Percentiles rank a stretch among this genome's conserved stretches.
These are phyloP conservation scores for Aricia artaxerxes DNA, from an alignment of 2,888 invertebrate species.

Conservation along the genomic window DNA sequence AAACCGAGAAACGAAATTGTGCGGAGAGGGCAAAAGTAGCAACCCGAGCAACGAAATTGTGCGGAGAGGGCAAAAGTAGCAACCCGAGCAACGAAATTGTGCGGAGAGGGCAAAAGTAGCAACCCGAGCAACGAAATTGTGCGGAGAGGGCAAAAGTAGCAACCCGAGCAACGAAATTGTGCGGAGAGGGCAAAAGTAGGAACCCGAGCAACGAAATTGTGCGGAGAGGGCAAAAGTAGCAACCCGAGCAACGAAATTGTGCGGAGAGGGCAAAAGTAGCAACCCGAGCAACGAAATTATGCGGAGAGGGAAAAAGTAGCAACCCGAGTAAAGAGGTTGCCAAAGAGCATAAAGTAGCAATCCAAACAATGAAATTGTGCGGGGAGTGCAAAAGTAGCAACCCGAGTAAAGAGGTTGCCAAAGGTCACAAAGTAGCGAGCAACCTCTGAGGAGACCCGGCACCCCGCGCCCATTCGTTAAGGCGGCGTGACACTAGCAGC, in stretches of 20 bases:
- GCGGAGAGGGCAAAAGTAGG: too few relatives aligned
- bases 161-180: too few relatives aligned
- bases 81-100: too few relatives aligned
- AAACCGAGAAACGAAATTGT: background rate
- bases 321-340: too few relatives aligned
- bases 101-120: background rate
- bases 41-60: too few relatives aligned
- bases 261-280: background rate
- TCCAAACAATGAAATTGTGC: too few relatives aligned
- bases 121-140: background rate
- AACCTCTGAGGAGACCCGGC: background rate
- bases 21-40: too few relatives aligned
- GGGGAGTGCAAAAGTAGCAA: background rate
- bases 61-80: too few relatives aligned
- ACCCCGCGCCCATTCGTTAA: constrained; percentile 22
- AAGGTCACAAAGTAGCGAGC: background rate
- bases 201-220: too few relatives aligned
- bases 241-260: background rate
- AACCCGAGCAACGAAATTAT: background rate
- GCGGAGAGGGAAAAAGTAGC: too few relatives aligned
- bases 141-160: too few relatives aligned
- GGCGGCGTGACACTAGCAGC: constrained; percentile 29
- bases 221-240: background rate
- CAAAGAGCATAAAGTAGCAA: too few relatives aligned
- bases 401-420: background rate